These are phyloP conservation scores for Sitta carolinensis DNA, from an alignment of 2,797 vertebrate genomes.

Conservation along the genomic window DNA sequence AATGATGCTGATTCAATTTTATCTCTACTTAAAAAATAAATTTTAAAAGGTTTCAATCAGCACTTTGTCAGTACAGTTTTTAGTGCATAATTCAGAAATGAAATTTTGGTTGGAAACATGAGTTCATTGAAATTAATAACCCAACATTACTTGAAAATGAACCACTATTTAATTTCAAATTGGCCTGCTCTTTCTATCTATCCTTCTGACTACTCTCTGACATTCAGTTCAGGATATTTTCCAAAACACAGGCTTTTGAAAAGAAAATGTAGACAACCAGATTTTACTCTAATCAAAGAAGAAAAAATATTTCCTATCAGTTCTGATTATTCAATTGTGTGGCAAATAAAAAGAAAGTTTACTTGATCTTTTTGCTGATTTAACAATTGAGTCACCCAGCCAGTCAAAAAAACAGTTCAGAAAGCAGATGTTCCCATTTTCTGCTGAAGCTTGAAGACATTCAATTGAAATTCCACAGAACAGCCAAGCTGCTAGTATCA, in stretches of 20 bases:
- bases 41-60: background rate
- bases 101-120: background rate
- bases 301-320: background rate
- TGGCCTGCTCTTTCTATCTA: background rate
- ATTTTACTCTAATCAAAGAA: background rate
- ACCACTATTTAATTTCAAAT: background rate
- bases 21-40: background rate
- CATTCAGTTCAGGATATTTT: background rate
- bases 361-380: conserved; percentile 23
- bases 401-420: background rate
- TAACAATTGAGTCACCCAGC: background rate
- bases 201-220: background rate
- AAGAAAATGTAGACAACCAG: background rate
- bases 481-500: conserved; percentile 1
- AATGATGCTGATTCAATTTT: background rate
- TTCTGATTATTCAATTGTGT: background rate
- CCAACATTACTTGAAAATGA: background rate
- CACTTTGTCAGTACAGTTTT: background rate
- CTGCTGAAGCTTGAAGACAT: conserved; percentile 1
- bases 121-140: background rate
- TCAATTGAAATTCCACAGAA: conserved; percentile 33
- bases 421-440: conserved; percentile 36
- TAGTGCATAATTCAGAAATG: background rate
- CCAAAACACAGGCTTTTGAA: background rate
- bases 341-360: conserved; percentile 3